These are phyloP conservation scores for Lathronympha strigana DNA, from an alignment of 2,888 invertebrate genomes.

Conservation along the genomic window DNA sequence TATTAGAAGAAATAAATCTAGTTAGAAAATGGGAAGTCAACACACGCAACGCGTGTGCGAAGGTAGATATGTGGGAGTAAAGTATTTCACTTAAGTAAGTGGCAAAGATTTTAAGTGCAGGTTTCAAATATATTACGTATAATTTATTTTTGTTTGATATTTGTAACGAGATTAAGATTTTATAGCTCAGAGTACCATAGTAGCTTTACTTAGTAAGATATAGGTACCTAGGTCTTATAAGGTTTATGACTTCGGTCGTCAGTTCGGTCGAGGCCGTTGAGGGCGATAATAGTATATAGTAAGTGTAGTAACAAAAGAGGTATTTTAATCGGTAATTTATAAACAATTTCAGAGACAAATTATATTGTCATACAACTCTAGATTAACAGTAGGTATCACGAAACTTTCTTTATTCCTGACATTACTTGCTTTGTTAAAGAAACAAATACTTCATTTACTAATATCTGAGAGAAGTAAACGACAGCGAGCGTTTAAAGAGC, in stretches of 20 bases:
- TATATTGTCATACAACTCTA: not conserved
- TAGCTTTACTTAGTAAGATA: too few species aligned
- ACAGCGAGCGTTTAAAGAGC: constrained; percentile 24
- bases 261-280: too few species aligned
- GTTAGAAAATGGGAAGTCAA: constrained; percentile 82
- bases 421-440: constrained; percentile 3
- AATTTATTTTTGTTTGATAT: too few species aligned
- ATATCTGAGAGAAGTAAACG: constrained; percentile 20
- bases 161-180: too few species aligned
- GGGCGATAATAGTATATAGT: too few species aligned
- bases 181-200: too few species aligned
- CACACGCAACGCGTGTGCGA: constrained; percentile 66
- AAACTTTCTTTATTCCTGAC: constrained; percentile 8
- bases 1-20: constrained; percentile 70
- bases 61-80: constrained; percentile 56
- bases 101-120: not conserved
- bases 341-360: too few species aligned
- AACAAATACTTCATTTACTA: constrained; percentile 27
- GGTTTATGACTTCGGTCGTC: too few species aligned
- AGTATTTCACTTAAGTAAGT: constrained; percentile 59
- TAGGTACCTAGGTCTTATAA: too few species aligned
- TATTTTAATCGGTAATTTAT: too few species aligned
- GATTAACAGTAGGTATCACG: not conserved
- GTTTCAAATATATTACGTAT: not conserved
- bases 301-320: too few species aligned